Conservation (phyloP, 2,888 invertebrate species). For the Spodoptera littoralis region DNA sequence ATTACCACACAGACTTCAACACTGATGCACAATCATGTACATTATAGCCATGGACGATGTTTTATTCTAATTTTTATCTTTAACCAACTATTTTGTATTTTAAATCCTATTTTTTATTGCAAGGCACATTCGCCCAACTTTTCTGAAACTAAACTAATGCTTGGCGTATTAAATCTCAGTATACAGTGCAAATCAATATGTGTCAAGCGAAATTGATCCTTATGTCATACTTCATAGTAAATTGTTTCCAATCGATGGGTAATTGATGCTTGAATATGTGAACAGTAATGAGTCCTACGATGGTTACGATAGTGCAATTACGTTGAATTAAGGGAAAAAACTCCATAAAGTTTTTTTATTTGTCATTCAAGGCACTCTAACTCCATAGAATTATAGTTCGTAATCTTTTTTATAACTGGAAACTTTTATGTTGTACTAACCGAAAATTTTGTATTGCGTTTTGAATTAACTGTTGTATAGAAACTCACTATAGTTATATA, state of each 20-base stretch:
- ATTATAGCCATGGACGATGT: too few relatives aligned
- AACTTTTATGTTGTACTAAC: constrained; percentile 1
- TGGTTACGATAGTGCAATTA: background rate
- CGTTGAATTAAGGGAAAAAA: background rate
- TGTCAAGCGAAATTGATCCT: constrained; percentile 8
- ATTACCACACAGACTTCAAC: too few relatives aligned
- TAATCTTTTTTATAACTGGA: background rate
- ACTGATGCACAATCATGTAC: too few relatives aligned
- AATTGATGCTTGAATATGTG: constrained; percentile 4
- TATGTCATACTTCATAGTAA: background rate
- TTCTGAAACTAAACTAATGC: too few relatives aligned
- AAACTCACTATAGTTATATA: constrained; percentile 9
- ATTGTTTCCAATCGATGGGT: constrained; percentile 18
- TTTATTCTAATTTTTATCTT: too few relatives aligned
- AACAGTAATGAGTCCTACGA: background rate
- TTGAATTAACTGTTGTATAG: constrained; percentile 15
- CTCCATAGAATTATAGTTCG: background rate
- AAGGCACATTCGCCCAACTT: too few relatives aligned
- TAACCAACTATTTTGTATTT: too few relatives aligned
- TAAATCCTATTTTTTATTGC: too few relatives aligned
- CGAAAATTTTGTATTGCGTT: background rate
- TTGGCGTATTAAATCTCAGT: background rate
- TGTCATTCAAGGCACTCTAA: background rate
- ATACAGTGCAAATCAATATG: background rate
- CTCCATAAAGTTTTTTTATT: background rate